These are phyloP conservation scores for Thamnaconus septentrionalis DNA, from an alignment of 2,113 vertebrate species.

Conservation along the genomic window DNA sequence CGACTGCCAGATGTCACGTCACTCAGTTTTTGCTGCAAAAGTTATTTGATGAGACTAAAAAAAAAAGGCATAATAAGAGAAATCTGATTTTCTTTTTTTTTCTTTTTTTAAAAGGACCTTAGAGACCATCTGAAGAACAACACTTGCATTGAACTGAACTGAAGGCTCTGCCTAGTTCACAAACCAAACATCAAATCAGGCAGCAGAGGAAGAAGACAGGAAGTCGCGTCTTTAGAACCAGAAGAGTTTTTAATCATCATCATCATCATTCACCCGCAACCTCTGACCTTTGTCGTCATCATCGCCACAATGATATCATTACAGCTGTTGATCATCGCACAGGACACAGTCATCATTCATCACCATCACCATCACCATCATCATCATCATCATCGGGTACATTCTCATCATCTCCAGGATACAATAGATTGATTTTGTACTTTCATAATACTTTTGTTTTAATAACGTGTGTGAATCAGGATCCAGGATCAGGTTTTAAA, in stretches of 20 bases:
- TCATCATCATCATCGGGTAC: slow-evolving; percentile 36
- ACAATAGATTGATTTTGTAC: slow-evolving; percentile 52
- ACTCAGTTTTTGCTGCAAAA: too few species aligned
- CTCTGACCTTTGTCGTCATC: slow-evolving; percentile 22
- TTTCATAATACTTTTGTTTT: slow-evolving; percentile 58
- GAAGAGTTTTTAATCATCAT: slow-evolving; percentile 49
- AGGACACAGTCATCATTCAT: slow-evolving; percentile 28
- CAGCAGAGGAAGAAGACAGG: slow-evolving; percentile 10
- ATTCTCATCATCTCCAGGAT: slow-evolving; percentile 50
- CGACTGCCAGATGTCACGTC: too few species aligned
- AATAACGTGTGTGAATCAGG: too few species aligned
- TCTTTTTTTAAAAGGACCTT: too few species aligned
- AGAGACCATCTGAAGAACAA: too few species aligned
- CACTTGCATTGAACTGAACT: too few species aligned
- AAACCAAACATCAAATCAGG: too few species aligned
- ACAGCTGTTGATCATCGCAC: slow-evolving; percentile 32
- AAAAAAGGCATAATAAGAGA: too few species aligned
- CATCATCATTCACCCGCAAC: slow-evolving; percentile 30
- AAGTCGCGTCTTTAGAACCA: slow-evolving; percentile 51
- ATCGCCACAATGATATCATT: slow-evolving; percentile 12
- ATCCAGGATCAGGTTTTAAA: slow-evolving; percentile 65
- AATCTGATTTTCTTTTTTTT: too few species aligned
- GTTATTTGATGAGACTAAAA: too few species aligned
- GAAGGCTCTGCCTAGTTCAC: too few species aligned
- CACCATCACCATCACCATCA: slow-evolving; percentile 29